Evolutionary conservation across 2,113 vertebrate genomes (phyloP).

Genomic region (Riparia riparia): DNA sequence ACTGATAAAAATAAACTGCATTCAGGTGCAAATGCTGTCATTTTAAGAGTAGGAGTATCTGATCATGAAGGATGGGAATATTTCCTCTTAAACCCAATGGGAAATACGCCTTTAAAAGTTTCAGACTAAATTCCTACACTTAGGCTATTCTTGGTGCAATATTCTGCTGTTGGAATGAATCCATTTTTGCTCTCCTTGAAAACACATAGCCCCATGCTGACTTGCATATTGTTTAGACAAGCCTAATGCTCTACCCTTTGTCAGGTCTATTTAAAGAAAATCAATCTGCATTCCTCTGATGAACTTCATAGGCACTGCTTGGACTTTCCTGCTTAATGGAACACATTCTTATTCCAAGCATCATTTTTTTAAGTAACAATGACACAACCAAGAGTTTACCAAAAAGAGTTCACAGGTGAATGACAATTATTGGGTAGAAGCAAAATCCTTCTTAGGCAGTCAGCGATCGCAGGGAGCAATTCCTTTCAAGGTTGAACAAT

Average conservation of each 20-base stretch:
- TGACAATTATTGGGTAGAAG: neutral
- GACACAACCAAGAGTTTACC: neutral
- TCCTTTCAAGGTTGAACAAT: conserved; percentile 19
- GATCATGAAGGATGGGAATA: neutral
- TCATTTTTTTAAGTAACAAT: neutral
- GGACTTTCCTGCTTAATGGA: conserved; percentile 44
- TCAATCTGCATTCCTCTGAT: conserved; percentile 54
- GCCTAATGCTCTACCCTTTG: neutral
- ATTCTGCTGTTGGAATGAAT: neutral
- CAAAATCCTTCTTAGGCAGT: neutral
- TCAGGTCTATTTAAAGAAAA: conserved; percentile 62
- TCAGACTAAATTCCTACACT: neutral
- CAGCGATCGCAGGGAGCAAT: conserved; percentile 10
- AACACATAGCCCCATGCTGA: neutral
- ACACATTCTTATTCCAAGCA: conserved; percentile 24
- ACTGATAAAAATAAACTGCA: neutral
- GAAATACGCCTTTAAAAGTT: conserved; percentile 5
- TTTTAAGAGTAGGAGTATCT: neutral
- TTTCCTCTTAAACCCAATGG: neutral
- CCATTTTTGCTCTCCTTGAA: conserved; percentile 40
- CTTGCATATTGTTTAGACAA: conserved; percentile 60
- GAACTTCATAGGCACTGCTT: conserved; percentile 29
- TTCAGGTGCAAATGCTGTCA: neutral
- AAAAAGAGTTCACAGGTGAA: conserved; percentile 33
- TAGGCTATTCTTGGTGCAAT: neutral